phyloP scores from a whole-genome alignment of 1,140 invertebrate genomes.

The Argopecten irradians region DNA sequence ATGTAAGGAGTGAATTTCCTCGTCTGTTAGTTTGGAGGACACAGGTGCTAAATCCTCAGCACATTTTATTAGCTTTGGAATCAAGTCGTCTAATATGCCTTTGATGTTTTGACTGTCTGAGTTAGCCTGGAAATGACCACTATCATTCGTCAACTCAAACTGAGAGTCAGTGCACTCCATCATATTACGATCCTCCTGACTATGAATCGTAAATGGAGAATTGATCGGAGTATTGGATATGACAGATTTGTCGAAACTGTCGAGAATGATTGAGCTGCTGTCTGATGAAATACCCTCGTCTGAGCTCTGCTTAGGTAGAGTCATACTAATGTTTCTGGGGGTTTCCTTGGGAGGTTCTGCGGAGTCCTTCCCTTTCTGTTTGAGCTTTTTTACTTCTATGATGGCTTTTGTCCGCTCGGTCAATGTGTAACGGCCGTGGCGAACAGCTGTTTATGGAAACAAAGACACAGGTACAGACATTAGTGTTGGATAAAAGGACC shows the following conservation, averaged over 20 bases:
- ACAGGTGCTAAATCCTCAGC: conserved; percentile 13
- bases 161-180: neutral
- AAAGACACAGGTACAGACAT: neutral
- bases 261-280: neutral
- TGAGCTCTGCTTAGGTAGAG: neutral
- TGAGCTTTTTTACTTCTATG: conserved; percentile 45
- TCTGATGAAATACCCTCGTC: neutral
- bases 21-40: conserved; percentile 19
- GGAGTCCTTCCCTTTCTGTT: conserved; percentile 38
- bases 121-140: neutral
- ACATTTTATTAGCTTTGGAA: neutral
- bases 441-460: conserved; percentile 33
- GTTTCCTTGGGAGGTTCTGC: conserved; percentile 26
- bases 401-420: conserved; percentile 55
- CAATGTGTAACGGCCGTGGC: conserved; percentile 56
- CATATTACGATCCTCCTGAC: neutral
- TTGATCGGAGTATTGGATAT: neutral
- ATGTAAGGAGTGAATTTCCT: conserved; percentile 32
- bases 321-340: neutral
- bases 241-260: neutral
- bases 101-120: neutral
- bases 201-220: neutral
- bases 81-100: neutral
- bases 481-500: too few species aligned
- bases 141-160: neutral